Evolutionary conservation across 64 coral and sea anemone genomes (phyloP).

Genomic region (Anthopleura sola): DNA sequence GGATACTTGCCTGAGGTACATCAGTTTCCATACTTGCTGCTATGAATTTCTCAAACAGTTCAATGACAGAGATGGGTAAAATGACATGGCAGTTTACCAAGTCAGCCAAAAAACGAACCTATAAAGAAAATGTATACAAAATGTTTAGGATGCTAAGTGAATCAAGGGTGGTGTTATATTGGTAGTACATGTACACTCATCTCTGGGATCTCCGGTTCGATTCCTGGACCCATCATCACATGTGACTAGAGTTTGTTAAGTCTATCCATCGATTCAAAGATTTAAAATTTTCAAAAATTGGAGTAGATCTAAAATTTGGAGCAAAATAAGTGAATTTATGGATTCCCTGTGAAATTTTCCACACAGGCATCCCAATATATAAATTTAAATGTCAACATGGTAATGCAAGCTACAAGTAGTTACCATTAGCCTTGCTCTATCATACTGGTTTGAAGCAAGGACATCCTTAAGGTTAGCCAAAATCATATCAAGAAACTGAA

Average conservation of each 20-base stretch:
- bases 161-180: no score
- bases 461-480: slow-evolving; percentile 90
- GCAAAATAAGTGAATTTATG: no score
- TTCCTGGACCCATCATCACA: no score
- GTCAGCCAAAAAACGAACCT: slow-evolving; percentile 96
- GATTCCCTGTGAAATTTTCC: no score
- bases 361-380: no score
- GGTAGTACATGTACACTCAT: no score
- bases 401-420: background rate
- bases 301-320: no score
- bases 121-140: background rate
- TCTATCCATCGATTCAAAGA: no score
- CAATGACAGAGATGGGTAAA: slow-evolving; percentile 76
- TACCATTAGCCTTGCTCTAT: slow-evolving; percentile 94
- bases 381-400: background rate
- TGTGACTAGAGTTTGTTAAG: no score
- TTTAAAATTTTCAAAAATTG: no score
- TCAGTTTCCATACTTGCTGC: slow-evolving; percentile 90
- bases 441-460: slow-evolving; percentile 75
- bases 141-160: no score
- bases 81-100: slow-evolving; percentile 90
- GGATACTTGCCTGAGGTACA: slow-evolving; percentile 57
- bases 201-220: no score
- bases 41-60: slow-evolving; percentile 88
- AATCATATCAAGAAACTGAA: slow-evolving; percentile 97